Percentiles rank a stretch among this genome's conserved stretches.
phyloP scores from a whole-genome alignment of 2,888 invertebrate species.

The Caenorhabditis zanzibari region DNA sequence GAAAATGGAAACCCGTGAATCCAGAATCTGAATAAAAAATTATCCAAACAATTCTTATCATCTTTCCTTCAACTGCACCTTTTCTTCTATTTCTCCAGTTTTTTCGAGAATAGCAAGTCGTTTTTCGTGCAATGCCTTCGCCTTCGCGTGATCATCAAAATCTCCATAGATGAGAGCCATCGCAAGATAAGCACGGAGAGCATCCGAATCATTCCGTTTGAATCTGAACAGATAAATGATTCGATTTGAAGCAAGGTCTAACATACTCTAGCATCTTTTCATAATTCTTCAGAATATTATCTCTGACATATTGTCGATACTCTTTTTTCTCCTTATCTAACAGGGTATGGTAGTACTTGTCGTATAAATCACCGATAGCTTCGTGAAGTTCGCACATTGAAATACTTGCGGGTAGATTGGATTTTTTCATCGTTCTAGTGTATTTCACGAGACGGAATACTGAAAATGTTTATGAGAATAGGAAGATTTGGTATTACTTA shows the following conservation, averaged over 20 bases:
- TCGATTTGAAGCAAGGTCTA: not conserved
- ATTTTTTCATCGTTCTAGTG: constrained; percentile 20
- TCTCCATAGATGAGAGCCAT: constrained; percentile 50
- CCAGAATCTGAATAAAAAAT: constrained; percentile 47
- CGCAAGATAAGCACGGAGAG: constrained; percentile 31
- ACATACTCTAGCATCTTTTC: constrained; percentile 59
- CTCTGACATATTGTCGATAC: constrained; percentile 22
- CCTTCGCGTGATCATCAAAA: constrained; percentile 6
- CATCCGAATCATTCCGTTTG: constrained; percentile 40
- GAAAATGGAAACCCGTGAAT: constrained; percentile 48
- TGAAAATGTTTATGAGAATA: not conserved
- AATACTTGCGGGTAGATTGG: not conserved
- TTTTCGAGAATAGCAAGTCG: constrained; percentile 30
- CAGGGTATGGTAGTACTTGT: constrained; percentile 54
- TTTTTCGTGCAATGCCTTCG: constrained; percentile 30
- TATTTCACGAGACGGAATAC: constrained; percentile 54
- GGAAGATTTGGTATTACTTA: not conserved
- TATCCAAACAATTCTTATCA: not conserved
- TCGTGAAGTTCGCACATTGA: constrained; percentile 49
- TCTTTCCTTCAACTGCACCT: constrained; percentile 1
- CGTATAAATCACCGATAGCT: constrained; percentile 57
- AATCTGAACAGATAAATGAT: constrained; percentile 28
- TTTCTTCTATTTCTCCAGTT: constrained; percentile 11
- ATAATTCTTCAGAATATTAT: constrained; percentile 52
- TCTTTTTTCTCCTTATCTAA: constrained; percentile 49